These are phyloP conservation scores for Heliconius charithonia DNA, from an alignment of 2,888 invertebrate species.

Conservation along the genomic window DNA sequence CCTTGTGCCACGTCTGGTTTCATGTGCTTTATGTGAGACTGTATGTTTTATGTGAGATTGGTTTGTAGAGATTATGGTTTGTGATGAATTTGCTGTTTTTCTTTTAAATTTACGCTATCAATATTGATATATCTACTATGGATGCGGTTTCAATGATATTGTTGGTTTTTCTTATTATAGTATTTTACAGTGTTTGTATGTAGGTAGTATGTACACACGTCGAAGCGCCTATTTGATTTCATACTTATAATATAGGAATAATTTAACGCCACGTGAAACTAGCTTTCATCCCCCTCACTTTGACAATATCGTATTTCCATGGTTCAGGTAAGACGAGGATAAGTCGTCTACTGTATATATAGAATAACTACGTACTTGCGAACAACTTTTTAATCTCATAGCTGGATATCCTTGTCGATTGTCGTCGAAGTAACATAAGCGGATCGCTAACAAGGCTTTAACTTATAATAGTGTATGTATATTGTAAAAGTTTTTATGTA, in stretches of 20 bases:
- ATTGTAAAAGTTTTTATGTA: background rate
- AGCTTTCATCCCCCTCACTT: background rate
- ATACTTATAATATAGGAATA: background rate
- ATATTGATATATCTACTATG: background rate
- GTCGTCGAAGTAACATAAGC: constrained; percentile 10
- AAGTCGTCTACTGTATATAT: background rate
- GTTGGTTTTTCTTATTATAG: constrained; percentile 5
- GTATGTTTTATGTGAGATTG: background rate
- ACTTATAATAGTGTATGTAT: constrained; percentile 18
- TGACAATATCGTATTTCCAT: background rate
- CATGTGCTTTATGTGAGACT: too few species aligned
- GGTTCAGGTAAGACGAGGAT: constrained; percentile 1
- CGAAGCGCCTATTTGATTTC: background rate
- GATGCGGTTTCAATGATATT: background rate
- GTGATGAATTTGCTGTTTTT: background rate
- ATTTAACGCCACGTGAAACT: background rate
- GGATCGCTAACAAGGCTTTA: constrained; percentile 27
- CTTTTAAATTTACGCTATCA: background rate
- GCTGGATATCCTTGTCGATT: constrained; percentile 8
- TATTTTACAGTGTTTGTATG: background rate
- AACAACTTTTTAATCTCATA: constrained; percentile 25
- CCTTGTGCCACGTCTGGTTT: too few species aligned
- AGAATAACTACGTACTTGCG: background rate
- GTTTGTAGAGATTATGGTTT: background rate
- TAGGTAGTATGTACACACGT: background rate